Percentiles rank a stretch among this genome's conserved stretches.
Conservation (phyloP, 1,140 invertebrate genomes). For the Rhynchophorus ferrugineus region DNA sequence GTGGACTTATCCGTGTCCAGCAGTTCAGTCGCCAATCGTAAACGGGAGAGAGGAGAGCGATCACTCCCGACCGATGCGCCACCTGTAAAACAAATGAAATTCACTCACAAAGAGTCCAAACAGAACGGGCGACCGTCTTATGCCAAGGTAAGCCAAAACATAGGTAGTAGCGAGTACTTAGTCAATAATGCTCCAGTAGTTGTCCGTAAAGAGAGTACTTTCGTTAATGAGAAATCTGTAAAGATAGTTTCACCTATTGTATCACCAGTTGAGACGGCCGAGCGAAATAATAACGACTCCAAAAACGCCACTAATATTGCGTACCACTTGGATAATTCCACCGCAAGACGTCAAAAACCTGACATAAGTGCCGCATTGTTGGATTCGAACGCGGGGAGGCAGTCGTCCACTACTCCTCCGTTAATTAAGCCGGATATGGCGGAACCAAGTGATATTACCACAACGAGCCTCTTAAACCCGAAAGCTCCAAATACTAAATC, state of each 20-base stretch:
- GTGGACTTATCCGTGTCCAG: slow-evolving; percentile 19
- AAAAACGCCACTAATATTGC: too few relatives aligned
- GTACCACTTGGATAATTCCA: too few relatives aligned
- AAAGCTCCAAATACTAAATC: too few relatives aligned
- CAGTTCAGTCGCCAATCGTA: slow-evolving; percentile 28
- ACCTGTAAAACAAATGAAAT: slow-evolving; percentile 23
- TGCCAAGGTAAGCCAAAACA: slow-evolving; percentile 38
- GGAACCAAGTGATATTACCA: too few relatives aligned
- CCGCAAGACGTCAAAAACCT: too few relatives aligned
- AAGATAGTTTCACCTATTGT: background rate
- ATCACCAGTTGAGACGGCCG: background rate
- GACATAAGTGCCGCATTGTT: too few relatives aligned
- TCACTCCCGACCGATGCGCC: slow-evolving; percentile 12
- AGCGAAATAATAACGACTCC: background rate
- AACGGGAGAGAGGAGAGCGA: slow-evolving; percentile 35
- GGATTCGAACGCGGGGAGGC: too few relatives aligned
- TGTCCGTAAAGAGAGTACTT: too few relatives aligned
- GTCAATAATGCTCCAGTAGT: slow-evolving; percentile 18
- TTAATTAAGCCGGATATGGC: too few relatives aligned
- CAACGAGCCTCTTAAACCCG: too few relatives aligned
- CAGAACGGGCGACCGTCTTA: slow-evolving; percentile 37
- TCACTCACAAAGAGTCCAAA: slow-evolving; percentile 28
- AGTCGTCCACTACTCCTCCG: too few relatives aligned
- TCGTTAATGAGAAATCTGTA: background rate
- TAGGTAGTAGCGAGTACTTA: slow-evolving; percentile 10